Evolutionary conservation across 2,888 invertebrate species (phyloP).

Genomic region (Acrobasis suavella): DNA sequence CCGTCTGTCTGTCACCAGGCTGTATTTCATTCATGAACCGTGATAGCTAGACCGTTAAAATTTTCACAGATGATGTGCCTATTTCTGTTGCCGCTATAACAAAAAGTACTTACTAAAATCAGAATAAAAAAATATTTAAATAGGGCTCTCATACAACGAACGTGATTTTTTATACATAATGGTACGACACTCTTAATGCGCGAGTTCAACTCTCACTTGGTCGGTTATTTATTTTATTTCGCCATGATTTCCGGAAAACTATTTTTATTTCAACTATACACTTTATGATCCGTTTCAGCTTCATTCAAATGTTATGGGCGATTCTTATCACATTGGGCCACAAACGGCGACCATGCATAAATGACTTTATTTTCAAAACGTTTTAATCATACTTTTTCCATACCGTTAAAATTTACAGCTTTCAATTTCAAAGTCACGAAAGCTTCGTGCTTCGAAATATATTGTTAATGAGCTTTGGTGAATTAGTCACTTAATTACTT

Average conservation of each 20-base stretch:
- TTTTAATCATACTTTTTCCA: slow-evolving; percentile 8
- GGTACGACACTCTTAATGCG: no score
- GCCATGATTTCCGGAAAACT: not conserved
- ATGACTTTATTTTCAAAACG: slow-evolving; percentile 17
- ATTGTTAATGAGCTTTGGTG: slow-evolving; percentile 16
- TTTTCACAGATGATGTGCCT: no score
- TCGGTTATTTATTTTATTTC: no score
- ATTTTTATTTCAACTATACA: not conserved
- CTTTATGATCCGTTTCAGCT: not conserved
- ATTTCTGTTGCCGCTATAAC: no score
- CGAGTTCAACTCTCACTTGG: no score
- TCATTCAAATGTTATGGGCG: slow-evolving; percentile 14
- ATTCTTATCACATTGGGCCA: slow-evolving; percentile 16
- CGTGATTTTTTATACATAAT: no score
- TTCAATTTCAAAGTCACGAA: slow-evolving; percentile 21
- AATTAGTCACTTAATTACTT: slow-evolving; percentile 14
- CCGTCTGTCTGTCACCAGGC: no score
- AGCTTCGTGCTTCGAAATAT: not conserved
- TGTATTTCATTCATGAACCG: no score
- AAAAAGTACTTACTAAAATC: no score
- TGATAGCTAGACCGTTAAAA: no score
- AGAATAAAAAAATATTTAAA: no score
- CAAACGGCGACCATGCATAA: slow-evolving; percentile 3
- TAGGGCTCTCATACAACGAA: no score
- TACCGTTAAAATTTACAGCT: slow-evolving; percentile 2